Evolutionary conservation across 2,797 vertebrate genomes (phyloP).

Genomic region (Harpagifer antarcticus): DNA sequence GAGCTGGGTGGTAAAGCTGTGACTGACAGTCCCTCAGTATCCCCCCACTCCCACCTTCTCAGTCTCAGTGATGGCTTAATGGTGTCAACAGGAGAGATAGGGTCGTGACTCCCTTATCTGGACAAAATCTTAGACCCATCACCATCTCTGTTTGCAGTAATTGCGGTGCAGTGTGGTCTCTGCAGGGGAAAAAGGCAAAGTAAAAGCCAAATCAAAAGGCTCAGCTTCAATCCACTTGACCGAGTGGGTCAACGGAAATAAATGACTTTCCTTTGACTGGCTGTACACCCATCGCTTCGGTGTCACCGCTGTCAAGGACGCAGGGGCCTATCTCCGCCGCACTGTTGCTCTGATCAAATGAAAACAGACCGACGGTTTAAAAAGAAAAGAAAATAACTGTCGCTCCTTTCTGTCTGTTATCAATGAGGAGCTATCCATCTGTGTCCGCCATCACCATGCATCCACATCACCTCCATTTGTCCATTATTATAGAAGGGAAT

Average conservation of each 20-base stretch:
- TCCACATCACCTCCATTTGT: conserved; percentile 32
- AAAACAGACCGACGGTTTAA: conserved; percentile 66
- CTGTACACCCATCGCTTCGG: conserved; percentile 83
- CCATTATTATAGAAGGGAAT: conserved; percentile 37
- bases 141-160: conserved; percentile 87
- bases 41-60: conserved; percentile 34
- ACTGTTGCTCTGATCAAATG: conserved; percentile 69
- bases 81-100: conserved; percentile 80
- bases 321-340: conserved; percentile 64
- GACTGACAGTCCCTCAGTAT: conserved; percentile 71
- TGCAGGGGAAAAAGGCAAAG: conserved; percentile 69
- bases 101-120: conserved; percentile 82
- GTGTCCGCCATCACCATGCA: conserved; percentile 4
- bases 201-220: conserved; percentile 84
- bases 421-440: conserved; percentile 51
- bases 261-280: conserved; percentile 87
- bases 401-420: conserved; percentile 47
- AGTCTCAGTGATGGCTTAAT: conserved; percentile 80
- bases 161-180: conserved; percentile 83
- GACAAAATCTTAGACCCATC: conserved; percentile 81
- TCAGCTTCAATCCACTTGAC: conserved; percentile 91
- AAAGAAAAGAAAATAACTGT: conserved; percentile 3
- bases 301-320: conserved; percentile 85
- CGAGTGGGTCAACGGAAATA: conserved; percentile 88
- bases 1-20: conserved; percentile 73